A percentile compares a stretch with the other conserved stretches of the same genome.
phyloP scores from a whole-genome alignment of 2,113 vertebrate genomes.

The Grallaria varia region DNA sequence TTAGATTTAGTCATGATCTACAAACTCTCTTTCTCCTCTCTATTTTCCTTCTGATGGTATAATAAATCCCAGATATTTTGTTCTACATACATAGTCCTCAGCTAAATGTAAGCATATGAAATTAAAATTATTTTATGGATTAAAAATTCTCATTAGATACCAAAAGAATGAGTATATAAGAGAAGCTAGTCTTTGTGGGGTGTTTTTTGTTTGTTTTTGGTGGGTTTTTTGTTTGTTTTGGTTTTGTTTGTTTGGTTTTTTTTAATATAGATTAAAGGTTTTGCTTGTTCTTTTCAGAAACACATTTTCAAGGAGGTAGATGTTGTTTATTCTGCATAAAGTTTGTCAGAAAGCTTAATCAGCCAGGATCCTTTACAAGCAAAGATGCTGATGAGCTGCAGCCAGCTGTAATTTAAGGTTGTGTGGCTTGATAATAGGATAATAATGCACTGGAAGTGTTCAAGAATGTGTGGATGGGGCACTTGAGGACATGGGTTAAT shows the following conservation, averaged over 20 bases:
- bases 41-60: not conserved
- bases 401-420: not conserved
- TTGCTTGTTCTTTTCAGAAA: not conserved
- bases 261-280: not conserved
- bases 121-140: not conserved
- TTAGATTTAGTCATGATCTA: rapidly evolving
- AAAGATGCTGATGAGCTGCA: not conserved
- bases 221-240: no score
- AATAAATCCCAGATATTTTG: not conserved
- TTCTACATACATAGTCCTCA: not conserved
- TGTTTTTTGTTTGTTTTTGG: not conserved
- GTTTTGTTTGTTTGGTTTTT: no score
- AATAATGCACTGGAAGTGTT: not conserved
- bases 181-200: not conserved
- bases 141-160: not conserved
- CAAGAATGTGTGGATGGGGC: not conserved
- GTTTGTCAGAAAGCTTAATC: not conserved
- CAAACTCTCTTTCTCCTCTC: not conserved
- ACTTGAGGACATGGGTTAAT: not conserved
- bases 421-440: not conserved
- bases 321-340: not conserved
- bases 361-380: not conserved
- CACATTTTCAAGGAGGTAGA: not conserved
- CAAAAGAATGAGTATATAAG: not conserved
- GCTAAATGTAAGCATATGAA: not conserved